phyloP scores from a whole-genome alignment of 2,888 invertebrate genomes.

The Leucophenga montana region DNA sequence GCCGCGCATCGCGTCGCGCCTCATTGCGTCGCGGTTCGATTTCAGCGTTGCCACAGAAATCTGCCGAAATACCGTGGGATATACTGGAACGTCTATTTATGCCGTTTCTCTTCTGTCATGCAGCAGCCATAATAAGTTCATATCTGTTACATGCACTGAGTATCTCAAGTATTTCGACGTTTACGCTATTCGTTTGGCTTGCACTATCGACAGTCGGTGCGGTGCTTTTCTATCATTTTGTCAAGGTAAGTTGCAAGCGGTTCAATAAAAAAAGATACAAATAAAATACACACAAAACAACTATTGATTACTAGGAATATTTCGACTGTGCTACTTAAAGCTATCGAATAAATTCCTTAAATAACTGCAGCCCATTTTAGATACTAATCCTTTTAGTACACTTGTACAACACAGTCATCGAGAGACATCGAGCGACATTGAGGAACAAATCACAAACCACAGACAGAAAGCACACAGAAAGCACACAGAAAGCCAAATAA shows the following conservation, averaged over 20 bases:
- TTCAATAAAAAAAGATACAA: neutral
- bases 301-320: neutral
- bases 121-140: slow-evolving; percentile 83
- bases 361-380: slow-evolving; percentile 27
- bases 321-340: neutral
- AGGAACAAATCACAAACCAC: slow-evolving; percentile 34
- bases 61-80: slow-evolving; percentile 81
- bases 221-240: slow-evolving; percentile 87
- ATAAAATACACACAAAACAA: too few relatives aligned
- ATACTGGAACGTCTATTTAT: slow-evolving; percentile 82
- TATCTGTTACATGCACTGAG: slow-evolving; percentile 81
- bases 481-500: slow-evolving; percentile 38
- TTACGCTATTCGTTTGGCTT: slow-evolving; percentile 86
- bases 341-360: neutral
- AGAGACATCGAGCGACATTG: neutral
- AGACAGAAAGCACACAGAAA: slow-evolving; percentile 20
- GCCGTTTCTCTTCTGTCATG: slow-evolving; percentile 86
- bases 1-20: slow-evolving; percentile 74
- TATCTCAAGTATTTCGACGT: slow-evolving; percentile 84
- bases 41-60: slow-evolving; percentile 75
- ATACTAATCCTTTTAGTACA: slow-evolving; percentile 57
- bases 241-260: slow-evolving; percentile 81
- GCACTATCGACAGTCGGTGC: slow-evolving; percentile 82
- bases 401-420: slow-evolving; percentile 10
- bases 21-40: slow-evolving; percentile 77